Evolutionary conservation across 2,888 invertebrate species (phyloP), one percentile per base, ranked within the genome.

Genomic region (Chalcis sispes): DNA sequence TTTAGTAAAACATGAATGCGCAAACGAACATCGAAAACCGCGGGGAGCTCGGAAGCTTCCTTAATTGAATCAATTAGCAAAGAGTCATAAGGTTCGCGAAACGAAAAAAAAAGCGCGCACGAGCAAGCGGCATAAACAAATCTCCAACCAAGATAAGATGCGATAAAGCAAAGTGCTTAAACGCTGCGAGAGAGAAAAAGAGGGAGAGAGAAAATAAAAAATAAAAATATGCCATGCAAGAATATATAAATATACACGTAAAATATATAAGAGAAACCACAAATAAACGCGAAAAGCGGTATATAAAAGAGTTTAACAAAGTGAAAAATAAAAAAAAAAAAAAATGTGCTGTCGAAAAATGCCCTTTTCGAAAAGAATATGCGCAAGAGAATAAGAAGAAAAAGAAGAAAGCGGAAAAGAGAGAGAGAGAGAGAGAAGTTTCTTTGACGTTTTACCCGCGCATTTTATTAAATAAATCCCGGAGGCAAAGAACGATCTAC

Each of bases 391-490:
- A 23, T 20, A 15, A 15, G 23, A 18, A 32, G 20, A 18, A 32
- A 15, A 36, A 18, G 40, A 2, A 36, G 18, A 29, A n/a, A 10
- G n/a, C 20, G 42, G 15, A 15, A 25, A 59, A 50, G 50, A 56
- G 29, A 58, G 52, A 50, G 65, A 58, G 29, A 58, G 13, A 42
- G 15, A 18, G 18, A 48, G 20, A 40, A 25, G 67, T 32, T 48
- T 25, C 75, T 75, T 75, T 75, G 75, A 75, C 61, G 29, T 58
- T 27, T n/a, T 15, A 32, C 32, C 13, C 20, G 46, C 29, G 27
- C 75, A 42, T 71, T 75, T 66, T 75, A 71, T 75, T 66, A 70
- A 65, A 75, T 71, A 71, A 71, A 75, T 71, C 70, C 18, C 8
- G 27, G 8, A 10, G 13, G 13, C 36, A 32, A 8, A 32, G 54